Conservation (phyloP, 2,113 vertebrate species). For the Dolichotis patagonum region DNA sequence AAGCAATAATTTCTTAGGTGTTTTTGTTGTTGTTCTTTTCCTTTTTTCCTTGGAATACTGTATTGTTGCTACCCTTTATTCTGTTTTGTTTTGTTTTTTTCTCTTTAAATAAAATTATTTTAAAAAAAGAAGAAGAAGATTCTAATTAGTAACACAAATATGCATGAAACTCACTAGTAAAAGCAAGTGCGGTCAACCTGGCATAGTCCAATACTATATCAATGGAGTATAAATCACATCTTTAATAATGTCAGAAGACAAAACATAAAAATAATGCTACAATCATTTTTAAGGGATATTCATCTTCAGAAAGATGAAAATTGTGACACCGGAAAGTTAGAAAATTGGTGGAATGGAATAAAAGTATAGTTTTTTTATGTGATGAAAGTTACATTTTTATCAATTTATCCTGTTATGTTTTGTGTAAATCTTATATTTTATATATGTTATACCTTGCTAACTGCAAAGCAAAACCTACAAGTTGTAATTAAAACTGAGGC, state of each 20-base stretch:
- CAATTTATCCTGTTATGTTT: not conserved
- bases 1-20: too few relatives aligned
- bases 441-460: not conserved
- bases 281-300: not conserved
- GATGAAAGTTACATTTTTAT: not conserved
- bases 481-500: not conserved
- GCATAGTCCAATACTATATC: not conserved
- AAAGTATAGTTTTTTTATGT: not conserved
- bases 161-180: not conserved
- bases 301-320: not conserved
- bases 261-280: not conserved
- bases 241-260: not conserved
- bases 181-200: not conserved
- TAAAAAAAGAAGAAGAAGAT: too few relatives aligned
- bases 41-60: too few relatives aligned
- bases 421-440: not conserved
- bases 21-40: too few relatives aligned
- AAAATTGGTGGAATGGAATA: not conserved
- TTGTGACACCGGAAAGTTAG: not conserved
- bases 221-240: not conserved
- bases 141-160: not conserved
- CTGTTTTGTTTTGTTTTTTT: too few relatives aligned
- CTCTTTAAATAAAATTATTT: too few relatives aligned
- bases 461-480: not conserved
- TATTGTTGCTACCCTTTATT: too few relatives aligned